phyloP scores from a whole-genome alignment of 2,113 vertebrate species.

The Desmodus rotundus region DNA sequence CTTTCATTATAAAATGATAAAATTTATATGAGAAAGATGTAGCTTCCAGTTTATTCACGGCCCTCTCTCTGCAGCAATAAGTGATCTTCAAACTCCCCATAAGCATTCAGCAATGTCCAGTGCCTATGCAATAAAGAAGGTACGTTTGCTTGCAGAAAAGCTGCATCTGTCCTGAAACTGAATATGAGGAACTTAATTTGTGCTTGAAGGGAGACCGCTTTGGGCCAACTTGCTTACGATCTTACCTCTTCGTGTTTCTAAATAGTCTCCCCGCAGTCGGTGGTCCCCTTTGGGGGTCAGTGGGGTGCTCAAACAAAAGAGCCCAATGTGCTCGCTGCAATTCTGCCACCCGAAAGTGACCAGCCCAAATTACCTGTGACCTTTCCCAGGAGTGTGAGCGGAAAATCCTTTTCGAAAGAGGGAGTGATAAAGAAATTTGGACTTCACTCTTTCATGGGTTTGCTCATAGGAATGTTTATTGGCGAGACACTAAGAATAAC shows the following conservation, averaged over 20 bases:
- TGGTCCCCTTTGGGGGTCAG: constrained; percentile 77
- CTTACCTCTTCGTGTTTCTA: background rate
- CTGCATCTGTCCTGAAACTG: constrained; percentile 6
- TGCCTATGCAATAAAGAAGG: background rate
- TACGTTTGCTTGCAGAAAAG: background rate
- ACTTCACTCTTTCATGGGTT: constrained; percentile 84
- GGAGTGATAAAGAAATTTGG: constrained; percentile 84
- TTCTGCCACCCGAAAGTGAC: constrained; percentile 72
- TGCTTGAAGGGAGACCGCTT: background rate
- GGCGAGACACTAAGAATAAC: constrained; percentile 84
- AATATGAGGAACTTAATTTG: constrained; percentile 31
- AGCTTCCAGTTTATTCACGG: background rate
- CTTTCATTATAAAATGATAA: background rate
- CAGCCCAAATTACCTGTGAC: constrained; percentile 83
- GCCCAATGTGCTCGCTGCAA: constrained; percentile 65
- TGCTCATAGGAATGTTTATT: constrained; percentile 87
- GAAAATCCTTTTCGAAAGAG: constrained; percentile 77
- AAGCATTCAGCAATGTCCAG: background rate
- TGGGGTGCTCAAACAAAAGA: constrained; percentile 76
- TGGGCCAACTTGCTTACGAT: background rate
- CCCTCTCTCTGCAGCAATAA: background rate
- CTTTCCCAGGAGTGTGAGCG: constrained; percentile 83
- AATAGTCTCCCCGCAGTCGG: background rate
- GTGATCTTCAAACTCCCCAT: background rate
- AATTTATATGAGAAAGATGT: background rate